Percentiles rank a stretch among this genome's conserved stretches.
Evolutionary conservation across 2,113 vertebrate genomes (phyloP).

Genomic region (Neolamprologus caudopunctatus): DNA sequence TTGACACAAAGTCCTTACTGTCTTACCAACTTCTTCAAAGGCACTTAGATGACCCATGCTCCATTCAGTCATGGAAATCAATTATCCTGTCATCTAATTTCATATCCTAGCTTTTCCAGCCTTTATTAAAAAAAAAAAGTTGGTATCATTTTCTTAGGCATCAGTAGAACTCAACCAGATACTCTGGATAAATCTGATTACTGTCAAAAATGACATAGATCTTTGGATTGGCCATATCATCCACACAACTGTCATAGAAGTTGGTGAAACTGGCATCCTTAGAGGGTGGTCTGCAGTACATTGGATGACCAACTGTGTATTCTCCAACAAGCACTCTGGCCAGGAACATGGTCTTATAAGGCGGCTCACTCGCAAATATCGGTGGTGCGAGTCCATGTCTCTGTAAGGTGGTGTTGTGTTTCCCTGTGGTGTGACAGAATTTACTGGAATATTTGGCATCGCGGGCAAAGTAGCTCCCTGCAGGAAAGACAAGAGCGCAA

Average conservation of each 20-base stretch:
- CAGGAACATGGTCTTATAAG: conserved; percentile 89
- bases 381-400: conserved; percentile 66
- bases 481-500: not conserved
- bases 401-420: conserved; percentile 80
- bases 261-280: conserved; percentile 90
- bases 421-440: conserved; percentile 87
- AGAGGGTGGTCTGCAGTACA: conserved; percentile 88
- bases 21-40: conserved; percentile 38
- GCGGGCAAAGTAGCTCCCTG: conserved; percentile 94
- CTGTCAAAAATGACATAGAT: conserved; percentile 96
- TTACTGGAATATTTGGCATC: conserved; percentile 91
- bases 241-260: conserved; percentile 95
- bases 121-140: not conserved
- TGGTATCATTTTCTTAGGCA: not conserved
- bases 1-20: conserved; percentile 4
- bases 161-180: conserved; percentile 91
- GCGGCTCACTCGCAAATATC: conserved; percentile 66
- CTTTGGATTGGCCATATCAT: conserved; percentile 88
- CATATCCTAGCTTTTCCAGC: not conserved
- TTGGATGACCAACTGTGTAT: conserved; percentile 81
- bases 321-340: conserved; percentile 91
- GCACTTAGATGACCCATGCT: conserved; percentile 46
- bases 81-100: not conserved
- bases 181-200: conserved; percentile 97
- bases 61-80: not conserved